Percentiles rank a stretch among this genome's conserved stretches.
phyloP scores from a whole-genome alignment of 2,113 vertebrate genomes.

The Platichthys flesus region DNA sequence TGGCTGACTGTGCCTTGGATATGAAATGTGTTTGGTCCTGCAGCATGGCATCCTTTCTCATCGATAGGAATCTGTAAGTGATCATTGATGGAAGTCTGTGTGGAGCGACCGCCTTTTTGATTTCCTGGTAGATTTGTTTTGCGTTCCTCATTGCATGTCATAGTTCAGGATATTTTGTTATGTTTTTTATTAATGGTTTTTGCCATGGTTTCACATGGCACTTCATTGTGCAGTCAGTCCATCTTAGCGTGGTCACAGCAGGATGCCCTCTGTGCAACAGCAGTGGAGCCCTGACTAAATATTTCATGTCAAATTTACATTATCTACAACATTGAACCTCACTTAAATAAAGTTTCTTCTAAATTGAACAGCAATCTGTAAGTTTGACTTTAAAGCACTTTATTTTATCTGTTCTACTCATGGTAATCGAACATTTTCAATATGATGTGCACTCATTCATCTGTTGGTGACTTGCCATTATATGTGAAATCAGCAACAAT shows the following conservation, averaged over 20 bases:
- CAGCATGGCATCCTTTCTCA: constrained; percentile 29
- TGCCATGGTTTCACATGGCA: neutral
- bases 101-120: neutral
- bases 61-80: neutral
- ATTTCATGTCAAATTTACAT: neutral
- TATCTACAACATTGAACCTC: no score
- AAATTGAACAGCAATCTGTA: neutral
- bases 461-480: neutral
- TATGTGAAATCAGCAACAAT: neutral
- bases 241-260: neutral
- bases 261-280: neutral
- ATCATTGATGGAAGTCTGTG: neutral
- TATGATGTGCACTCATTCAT: neutral
- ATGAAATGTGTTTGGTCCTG: constrained; percentile 19
- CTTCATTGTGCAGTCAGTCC: neutral
- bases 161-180: neutral
- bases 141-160: neutral
- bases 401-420: no score
- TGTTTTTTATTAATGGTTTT: neutral
- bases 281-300: neutral
- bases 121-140: neutral
- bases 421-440: neutral
- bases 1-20: constrained; percentile 24
- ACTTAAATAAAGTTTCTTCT: neutral
- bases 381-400: no score